Conservation (phyloP, 2,113 vertebrate genomes). For the Accipiter cooperii region DNA sequence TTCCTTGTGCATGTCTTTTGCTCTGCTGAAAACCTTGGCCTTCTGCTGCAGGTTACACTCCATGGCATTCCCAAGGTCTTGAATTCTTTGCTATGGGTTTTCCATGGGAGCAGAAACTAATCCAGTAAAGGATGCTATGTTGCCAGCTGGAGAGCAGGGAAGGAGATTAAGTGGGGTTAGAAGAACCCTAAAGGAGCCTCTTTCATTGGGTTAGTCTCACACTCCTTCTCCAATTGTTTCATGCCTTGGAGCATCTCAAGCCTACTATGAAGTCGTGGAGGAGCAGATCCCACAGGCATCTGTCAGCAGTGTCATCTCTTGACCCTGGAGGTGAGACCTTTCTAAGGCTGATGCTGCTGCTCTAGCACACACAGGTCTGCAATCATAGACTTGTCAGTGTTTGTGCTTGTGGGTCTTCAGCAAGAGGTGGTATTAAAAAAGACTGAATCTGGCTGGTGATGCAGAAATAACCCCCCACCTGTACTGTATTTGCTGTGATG, state of each 20-base stretch:
- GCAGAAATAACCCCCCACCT: not conserved
- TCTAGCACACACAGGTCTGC: not conserved
- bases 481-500: not conserved
- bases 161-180: not conserved
- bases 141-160: not conserved
- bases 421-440: not conserved
- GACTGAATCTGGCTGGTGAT: accelerated
- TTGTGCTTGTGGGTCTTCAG: not conserved
- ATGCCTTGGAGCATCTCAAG: not conserved
- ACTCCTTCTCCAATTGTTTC: not conserved
- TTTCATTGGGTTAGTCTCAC: accelerated
- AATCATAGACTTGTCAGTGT: accelerated
- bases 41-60: not conserved
- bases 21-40: not conserved
- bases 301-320: not conserved
- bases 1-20: not conserved
- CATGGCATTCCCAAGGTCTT: not conserved
- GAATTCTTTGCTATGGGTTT: not conserved
- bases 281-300: not conserved
- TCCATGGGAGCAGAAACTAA: not conserved
- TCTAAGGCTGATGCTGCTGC: not conserved
- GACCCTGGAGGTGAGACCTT: not conserved
- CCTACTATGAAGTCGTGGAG: not conserved
- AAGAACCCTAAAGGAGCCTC: not conserved
- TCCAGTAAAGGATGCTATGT: not conserved